Conservation (phyloP, 2,797 vertebrate species). For the Menidia menidia region DNA sequence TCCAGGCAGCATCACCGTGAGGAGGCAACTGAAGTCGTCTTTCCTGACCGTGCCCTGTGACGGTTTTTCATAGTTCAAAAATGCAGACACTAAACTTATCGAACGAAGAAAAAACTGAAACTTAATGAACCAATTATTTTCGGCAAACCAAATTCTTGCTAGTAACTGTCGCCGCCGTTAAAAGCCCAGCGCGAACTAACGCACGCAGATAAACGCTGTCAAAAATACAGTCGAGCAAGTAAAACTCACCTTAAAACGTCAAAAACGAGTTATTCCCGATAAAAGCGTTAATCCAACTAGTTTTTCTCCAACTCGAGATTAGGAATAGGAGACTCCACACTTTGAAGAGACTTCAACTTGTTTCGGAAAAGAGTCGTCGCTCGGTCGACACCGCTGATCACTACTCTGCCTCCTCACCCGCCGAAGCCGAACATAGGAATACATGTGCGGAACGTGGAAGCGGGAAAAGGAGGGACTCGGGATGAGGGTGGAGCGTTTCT, state of each 20-base stretch:
- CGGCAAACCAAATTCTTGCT: background rate
- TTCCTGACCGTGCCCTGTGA: background rate
- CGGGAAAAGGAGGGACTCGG: background rate
- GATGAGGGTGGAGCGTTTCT: background rate
- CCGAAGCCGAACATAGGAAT: conserved; percentile 55
- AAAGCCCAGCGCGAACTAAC: conserved; percentile 13
- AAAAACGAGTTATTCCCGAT: conserved; percentile 52
- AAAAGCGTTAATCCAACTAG: conserved; percentile 46
- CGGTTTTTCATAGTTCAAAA: background rate
- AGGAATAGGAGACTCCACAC: conserved; percentile 40
- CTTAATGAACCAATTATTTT: background rate
- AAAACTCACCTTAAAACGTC: conserved; percentile 70
- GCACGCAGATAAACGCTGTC: conserved; percentile 14
- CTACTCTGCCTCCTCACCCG: conserved; percentile 52
- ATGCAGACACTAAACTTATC: background rate
- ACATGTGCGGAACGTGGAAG: conserved; percentile 72
- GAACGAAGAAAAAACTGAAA: accelerated
- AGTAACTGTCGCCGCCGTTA: conserved; percentile 23
- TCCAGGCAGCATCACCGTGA: conserved; percentile 48
- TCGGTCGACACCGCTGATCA: conserved; percentile 22
- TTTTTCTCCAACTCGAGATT: background rate
- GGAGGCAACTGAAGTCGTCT: conserved; percentile 18
- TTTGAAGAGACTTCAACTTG: conserved; percentile 42
- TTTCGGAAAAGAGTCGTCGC: conserved; percentile 8
- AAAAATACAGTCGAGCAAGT: background rate